phyloP scores from a whole-genome alignment of 2,888 invertebrate genomes.

The Rosalia funebris region DNA sequence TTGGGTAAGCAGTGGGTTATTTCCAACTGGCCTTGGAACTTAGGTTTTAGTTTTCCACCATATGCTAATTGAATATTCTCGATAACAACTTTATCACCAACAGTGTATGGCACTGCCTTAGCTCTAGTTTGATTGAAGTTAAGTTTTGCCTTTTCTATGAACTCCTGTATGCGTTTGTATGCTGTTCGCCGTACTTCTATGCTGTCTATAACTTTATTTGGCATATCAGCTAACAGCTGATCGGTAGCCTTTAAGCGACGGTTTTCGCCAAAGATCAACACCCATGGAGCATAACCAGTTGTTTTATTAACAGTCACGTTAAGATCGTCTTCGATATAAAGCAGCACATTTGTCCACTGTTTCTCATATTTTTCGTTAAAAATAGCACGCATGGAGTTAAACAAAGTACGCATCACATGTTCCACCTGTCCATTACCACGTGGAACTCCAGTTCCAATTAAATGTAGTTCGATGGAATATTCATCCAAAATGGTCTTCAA shows the following conservation, averaged over 20 bases:
- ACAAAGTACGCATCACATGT: slow-evolving; percentile 10
- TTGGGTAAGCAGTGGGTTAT: slow-evolving; percentile 13
- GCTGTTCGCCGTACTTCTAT: background rate
- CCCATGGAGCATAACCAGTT: slow-evolving; percentile 24
- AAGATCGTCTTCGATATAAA: slow-evolving; percentile 21
- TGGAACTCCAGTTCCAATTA: background rate
- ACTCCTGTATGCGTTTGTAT: too few relatives aligned
- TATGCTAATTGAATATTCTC: background rate
- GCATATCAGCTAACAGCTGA: slow-evolving; percentile 20
- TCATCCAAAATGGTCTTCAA: background rate
- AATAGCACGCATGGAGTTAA: background rate
- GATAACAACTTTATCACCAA: background rate
- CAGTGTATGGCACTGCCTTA: background rate
- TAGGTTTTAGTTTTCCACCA: slow-evolving; percentile 10
- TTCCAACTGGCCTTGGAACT: slow-evolving; percentile 1
- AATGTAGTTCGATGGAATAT: background rate
- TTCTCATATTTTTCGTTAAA: background rate
- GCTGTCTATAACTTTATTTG: background rate
- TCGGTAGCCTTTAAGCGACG: background rate
- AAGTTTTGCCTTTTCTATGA: background rate
- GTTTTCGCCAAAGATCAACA: slow-evolving; percentile 27
- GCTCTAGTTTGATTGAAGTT: too few relatives aligned
- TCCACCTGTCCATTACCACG: slow-evolving; percentile 8
- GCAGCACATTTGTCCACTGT: background rate
- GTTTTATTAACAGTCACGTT: slow-evolving; percentile 30